phyloP scores from a whole-genome alignment of 2,888 invertebrate genomes.

The Megaustenia siamemsis region DNA sequence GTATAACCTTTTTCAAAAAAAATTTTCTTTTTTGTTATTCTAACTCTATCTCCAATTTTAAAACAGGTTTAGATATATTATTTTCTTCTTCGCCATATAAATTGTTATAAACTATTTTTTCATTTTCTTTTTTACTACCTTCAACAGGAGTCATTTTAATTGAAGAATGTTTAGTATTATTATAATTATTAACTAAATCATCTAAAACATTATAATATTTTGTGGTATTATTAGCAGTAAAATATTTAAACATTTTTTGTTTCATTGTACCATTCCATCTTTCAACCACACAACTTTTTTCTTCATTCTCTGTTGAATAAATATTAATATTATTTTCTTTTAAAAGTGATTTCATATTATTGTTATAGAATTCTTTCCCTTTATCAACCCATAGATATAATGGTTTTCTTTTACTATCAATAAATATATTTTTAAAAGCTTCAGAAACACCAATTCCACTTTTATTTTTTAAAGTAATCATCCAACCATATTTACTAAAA shows the following conservation, averaged over 20 bases:
- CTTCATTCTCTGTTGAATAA: neutral
- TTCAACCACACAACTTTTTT: no score
- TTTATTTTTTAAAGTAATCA: neutral
- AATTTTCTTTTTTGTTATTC: no score
- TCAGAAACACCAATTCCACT: no score
- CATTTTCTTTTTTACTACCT: neutral
- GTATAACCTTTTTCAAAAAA: no score
- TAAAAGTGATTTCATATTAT: no score
- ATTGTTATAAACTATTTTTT: slow-evolving; percentile 2
- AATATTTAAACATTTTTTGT: no score
- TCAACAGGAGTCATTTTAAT: neutral
- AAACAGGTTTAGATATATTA: neutral
- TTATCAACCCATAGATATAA: no score
- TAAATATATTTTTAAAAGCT: neutral
- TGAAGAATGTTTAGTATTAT: neutral
- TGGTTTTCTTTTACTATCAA: neutral
- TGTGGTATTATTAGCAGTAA: no score
- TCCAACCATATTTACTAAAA: neutral
- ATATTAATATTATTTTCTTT: neutral
- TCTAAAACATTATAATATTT: no score
- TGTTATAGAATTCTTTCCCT: neutral
- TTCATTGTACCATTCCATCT: no score
- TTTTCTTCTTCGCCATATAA: neutral
- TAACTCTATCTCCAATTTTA: no score
- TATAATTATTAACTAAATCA: neutral